Evolutionary conservation across 2,113 vertebrate genomes (phyloP).

Genomic region (Psilopsiagon aymara): DNA sequence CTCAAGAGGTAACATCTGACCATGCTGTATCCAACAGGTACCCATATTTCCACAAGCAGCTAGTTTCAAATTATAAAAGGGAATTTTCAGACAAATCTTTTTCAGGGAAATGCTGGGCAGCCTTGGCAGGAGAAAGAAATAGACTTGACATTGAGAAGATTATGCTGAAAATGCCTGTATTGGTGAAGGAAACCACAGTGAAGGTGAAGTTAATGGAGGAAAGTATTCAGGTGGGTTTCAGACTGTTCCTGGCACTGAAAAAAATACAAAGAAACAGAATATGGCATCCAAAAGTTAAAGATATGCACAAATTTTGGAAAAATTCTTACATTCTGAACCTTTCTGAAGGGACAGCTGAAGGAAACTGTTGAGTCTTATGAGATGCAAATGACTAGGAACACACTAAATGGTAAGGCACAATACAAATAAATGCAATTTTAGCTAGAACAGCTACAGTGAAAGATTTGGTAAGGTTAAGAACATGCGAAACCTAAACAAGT

Average conservation of each 20-base stretch:
- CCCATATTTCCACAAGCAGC: not conserved
- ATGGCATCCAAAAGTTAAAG: not conserved
- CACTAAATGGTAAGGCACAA: not conserved
- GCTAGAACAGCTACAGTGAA: not conserved
- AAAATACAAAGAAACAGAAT: not conserved
- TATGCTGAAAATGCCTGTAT: not conserved
- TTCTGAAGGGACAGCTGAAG: not conserved
- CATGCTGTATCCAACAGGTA: accelerated
- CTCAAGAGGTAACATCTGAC: accelerated
- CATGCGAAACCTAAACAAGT: not conserved
- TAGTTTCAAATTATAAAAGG: not conserved
- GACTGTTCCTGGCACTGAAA: not conserved
- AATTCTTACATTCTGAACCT: not conserved
- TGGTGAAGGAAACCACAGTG: not conserved
- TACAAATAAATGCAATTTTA: not conserved
- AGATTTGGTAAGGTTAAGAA: not conserved
- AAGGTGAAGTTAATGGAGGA: not conserved
- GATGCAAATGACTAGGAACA: not conserved
- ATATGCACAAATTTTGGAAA: not conserved
- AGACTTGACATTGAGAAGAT: not conserved
- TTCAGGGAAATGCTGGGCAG: not conserved
- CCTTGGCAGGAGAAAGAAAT: not conserved
- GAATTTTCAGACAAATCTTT: not conserved
- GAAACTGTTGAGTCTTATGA: not conserved
- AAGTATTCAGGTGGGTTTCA: not conserved